Percentiles rank a stretch among this genome's conserved stretches.
These are phyloP conservation scores for Ctenomys sociabilis DNA, from an alignment of 2,113 vertebrate species.

Conservation along the genomic window DNA sequence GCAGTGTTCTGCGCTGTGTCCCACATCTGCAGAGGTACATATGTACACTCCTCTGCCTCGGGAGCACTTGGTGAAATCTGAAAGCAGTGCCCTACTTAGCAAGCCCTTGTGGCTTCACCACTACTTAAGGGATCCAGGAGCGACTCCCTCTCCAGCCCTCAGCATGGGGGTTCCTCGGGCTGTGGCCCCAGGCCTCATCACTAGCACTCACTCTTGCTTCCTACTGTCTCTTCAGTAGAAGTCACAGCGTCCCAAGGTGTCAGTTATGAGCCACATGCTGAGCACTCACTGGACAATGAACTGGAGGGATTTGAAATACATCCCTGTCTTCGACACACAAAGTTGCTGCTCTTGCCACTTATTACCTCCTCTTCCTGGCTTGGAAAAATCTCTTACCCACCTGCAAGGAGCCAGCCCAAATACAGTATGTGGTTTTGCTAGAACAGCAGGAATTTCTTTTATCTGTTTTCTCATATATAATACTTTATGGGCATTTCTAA, in stretches of 20 bases:
- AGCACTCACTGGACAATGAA: background rate
- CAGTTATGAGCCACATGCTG: background rate
- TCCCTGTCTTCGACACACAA: background rate
- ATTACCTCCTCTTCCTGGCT: background rate
- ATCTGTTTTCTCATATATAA: background rate
- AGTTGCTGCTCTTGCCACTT: background rate
- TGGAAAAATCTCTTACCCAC: background rate
- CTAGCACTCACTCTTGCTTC: background rate
- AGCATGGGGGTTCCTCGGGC: background rate
- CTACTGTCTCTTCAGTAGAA: background rate
- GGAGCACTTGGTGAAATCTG: background rate
- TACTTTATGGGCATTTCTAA: background rate
- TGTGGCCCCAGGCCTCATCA: background rate
- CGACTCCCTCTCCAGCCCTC: background rate
- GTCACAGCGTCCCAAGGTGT: background rate
- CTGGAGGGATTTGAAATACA: background rate
- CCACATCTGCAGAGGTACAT: background rate
- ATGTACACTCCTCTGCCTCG: accelerated
- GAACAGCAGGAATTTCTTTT: background rate
- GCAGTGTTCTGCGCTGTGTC: background rate
- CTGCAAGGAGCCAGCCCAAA: background rate
- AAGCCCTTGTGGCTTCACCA: background rate
- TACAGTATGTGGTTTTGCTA: background rate
- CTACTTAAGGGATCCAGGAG: background rate
- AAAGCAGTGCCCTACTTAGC: background rate